Evolutionary conservation across 2,888 invertebrate genomes (phyloP).

Genomic region (Cylindroiulus punctatus): DNA sequence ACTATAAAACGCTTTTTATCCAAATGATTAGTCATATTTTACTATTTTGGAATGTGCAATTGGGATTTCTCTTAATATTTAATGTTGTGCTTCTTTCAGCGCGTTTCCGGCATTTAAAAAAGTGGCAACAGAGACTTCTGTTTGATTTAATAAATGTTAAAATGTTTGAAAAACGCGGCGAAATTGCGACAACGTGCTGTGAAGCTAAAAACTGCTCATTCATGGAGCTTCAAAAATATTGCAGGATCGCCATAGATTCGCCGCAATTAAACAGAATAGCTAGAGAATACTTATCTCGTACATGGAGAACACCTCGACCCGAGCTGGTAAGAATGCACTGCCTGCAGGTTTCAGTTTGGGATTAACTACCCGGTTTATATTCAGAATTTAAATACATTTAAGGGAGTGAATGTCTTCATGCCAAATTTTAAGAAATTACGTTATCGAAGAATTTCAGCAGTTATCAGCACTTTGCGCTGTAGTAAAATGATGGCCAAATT

Average conservation of each 20-base stretch:
- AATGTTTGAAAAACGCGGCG: not conserved
- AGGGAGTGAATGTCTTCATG: no score
- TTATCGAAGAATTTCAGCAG: no score
- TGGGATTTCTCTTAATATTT: not conserved
- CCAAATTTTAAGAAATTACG: no score
- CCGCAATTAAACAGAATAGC: not conserved
- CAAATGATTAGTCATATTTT: not conserved
- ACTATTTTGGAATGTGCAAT: not conserved
- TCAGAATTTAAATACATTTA: no score
- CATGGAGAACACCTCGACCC: not conserved
- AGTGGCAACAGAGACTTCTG: not conserved
- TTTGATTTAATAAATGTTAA: not conserved
- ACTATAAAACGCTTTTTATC: not conserved
- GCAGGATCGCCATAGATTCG: not conserved
- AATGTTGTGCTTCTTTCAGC: not conserved
- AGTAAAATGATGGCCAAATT: no score
- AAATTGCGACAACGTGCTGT: not conserved
- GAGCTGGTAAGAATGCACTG: not conserved
- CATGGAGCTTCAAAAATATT: not conserved
- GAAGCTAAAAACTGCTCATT: not conserved
- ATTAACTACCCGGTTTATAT: no score
- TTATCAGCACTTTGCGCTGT: no score
- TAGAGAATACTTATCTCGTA: not conserved
- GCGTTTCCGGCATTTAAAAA: not conserved
- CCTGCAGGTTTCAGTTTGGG: no score